Base-by-base conservation (phyloP, 2,113 vertebrate genomes). In the Tyrannus savana region DNA sequence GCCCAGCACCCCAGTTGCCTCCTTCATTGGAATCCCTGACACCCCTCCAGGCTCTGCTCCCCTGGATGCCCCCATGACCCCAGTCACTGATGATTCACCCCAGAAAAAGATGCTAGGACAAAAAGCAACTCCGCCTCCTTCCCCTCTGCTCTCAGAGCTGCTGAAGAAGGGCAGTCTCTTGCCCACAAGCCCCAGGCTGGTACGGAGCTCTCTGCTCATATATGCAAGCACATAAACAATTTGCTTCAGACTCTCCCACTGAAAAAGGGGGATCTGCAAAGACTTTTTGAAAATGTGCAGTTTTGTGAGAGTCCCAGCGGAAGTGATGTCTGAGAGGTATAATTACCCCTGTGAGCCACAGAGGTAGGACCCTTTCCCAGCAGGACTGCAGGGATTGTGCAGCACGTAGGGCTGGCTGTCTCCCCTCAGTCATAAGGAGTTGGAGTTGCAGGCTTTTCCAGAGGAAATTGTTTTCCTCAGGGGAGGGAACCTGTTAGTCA, bases 111-210 rank as follows among this genome's bases (percentile, higher is more conserved):
- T 98, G 95, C 96, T 99, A 87, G 97, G 98, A 98, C 99, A 99
- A 97, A 99, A 99, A 98, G 98, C 99, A 98, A 99, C 99, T 60
- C 99, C 99, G 47, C 99, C 99, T 62, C 99, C 99, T 77, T 99
- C 99, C 93, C 99, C 99, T 95, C 99, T 99, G 95, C 98, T 99
- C 93, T 99, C 99, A 96, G 99, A 99, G 97, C 98, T 99, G 97
- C 98, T 99, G 98, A 99, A 99, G 98, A 99, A 99, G 98, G 98
- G 99, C 97, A 99, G 98, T 98, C 98, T 99, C 92, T 98, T 99
- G 96, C 98, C 99, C 87, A 98, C 99, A 97, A 99, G 99, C 98
- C 99, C 99, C 95, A 98, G 99, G 97, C 98, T 99, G 98, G 99
- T 99, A 98, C 98, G 97, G 98, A 98, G 98, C 97, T 98, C 98